Percentiles rank a stretch among this genome's conserved stretches.
Conservation (phyloP, 2,888 invertebrate genomes). For the Eudemis profundana region DNA sequence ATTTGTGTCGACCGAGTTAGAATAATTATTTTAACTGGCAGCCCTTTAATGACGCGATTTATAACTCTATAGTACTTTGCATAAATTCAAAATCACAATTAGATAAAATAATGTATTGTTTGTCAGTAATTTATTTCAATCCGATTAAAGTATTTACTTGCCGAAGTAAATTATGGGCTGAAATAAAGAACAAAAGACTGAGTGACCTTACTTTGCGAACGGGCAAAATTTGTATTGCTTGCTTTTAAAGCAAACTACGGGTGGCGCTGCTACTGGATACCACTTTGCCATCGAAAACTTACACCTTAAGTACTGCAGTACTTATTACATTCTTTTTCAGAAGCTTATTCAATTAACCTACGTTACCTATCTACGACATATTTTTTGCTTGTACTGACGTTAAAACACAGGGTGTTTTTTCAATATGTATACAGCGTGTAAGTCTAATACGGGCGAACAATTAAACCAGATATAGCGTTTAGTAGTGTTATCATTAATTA, state of each 20-base stretch:
- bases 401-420: no score
- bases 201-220: neutral
- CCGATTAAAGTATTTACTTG: conserved; percentile 15
- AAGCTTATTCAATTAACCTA: no score
- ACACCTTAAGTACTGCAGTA: no score
- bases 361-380: no score
- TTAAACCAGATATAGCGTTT: no score
- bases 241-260: neutral
- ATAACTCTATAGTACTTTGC: neutral
- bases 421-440: no score
- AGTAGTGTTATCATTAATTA: no score
- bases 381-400: no score
- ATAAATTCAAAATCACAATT: conserved; percentile 7
- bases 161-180: conserved; percentile 7
- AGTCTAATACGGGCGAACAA: no score
- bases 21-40: neutral
- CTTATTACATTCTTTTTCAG: no score
- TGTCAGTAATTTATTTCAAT: conserved; percentile 7
- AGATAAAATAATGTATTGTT: conserved; percentile 2
- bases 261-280: no score
- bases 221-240: neutral
- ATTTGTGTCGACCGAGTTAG: neutral
- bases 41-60: neutral
- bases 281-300: no score
- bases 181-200: conserved; percentile 2